Evolutionary conservation across 2,888 invertebrate genomes (phyloP).

Genomic region (Acrobasis repandana): DNA sequence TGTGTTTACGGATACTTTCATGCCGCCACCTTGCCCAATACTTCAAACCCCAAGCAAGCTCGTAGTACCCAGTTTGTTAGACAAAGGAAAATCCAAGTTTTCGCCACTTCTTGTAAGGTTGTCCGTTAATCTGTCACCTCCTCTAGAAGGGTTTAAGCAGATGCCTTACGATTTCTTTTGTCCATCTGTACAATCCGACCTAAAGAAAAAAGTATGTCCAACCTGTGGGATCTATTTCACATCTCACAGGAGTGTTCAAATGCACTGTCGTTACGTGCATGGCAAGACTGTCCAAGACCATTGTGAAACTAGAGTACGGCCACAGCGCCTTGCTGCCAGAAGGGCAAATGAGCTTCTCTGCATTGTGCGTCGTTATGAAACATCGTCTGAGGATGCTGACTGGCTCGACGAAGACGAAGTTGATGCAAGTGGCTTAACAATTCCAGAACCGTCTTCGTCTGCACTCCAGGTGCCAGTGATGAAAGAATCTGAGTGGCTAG

Average conservation of each 20-base stretch:
- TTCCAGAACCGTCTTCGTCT: too few relatives aligned
- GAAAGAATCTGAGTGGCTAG: too few relatives aligned
- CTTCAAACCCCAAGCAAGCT: too few relatives aligned
- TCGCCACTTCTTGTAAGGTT: conserved; percentile 32
- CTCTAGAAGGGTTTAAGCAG: conserved; percentile 35
- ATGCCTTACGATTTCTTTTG: conserved; percentile 31
- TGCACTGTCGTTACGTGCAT: too few relatives aligned
- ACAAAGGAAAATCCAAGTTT: too few relatives aligned
- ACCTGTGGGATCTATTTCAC: conserved; percentile 35
- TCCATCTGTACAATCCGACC: conserved; percentile 33
- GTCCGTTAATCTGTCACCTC: conserved; percentile 31
- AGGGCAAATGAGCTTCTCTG: conserved; percentile 37
- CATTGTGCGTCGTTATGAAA: conserved; percentile 30
- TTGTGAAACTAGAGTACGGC: conserved; percentile 31
- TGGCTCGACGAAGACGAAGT: conserved; percentile 32
- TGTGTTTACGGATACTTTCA: too few relatives aligned
- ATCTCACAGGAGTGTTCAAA: too few relatives aligned
- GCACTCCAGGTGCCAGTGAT: too few relatives aligned
- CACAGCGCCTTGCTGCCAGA: conserved; percentile 37
- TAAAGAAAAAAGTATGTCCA: conserved; percentile 33
- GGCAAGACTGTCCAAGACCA: conserved; percentile 32
- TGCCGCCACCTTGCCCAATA: too few relatives aligned
- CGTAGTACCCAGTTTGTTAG: too few relatives aligned
- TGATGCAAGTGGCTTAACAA: conserved; percentile 33
- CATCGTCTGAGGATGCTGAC: conserved; percentile 31